These are phyloP conservation scores for Heteromyza rotundicornis DNA, from an alignment of 2,888 invertebrate genomes.

Conservation along the genomic window DNA sequence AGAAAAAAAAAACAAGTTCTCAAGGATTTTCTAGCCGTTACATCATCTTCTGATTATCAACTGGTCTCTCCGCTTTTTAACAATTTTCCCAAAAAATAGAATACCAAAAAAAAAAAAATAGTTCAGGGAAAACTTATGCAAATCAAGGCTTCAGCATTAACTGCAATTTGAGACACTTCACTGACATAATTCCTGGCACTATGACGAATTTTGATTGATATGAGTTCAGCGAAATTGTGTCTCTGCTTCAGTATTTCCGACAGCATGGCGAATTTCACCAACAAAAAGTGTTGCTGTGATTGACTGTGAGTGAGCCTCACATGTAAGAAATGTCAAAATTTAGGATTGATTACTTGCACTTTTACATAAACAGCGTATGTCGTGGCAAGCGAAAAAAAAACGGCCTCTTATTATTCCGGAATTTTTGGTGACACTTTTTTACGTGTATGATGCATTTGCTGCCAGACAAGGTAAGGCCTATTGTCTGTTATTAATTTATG, in stretches of 20 bases:
- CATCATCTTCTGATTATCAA: background rate
- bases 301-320: too few relatives aligned
- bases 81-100: background rate
- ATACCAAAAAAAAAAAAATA: background rate
- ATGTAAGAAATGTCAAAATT: slow-evolving; percentile 25
- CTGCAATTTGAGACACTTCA: slow-evolving; percentile 58
- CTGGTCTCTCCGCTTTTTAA: background rate
- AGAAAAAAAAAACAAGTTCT: background rate
- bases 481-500: slow-evolving; percentile 13
- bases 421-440: slow-evolving; percentile 17
- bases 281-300: slow-evolving; percentile 3
- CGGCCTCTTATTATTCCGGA: background rate
- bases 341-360: slow-evolving; percentile 25
- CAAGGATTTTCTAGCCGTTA: background rate
- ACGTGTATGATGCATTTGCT: slow-evolving; percentile 13
- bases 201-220: slow-evolving; percentile 60
- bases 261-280: slow-evolving; percentile 6
- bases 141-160: background rate
- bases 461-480: background rate
- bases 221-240: slow-evolving; percentile 21
- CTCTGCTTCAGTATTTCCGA: background rate
- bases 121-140: background rate
- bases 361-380: slow-evolving; percentile 1
- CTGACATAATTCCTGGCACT: slow-evolving; percentile 60
- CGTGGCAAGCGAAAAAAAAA: background rate